Conservation (phyloP, 2,888 invertebrate species). For the Patella ulyssiponensis region DNA sequence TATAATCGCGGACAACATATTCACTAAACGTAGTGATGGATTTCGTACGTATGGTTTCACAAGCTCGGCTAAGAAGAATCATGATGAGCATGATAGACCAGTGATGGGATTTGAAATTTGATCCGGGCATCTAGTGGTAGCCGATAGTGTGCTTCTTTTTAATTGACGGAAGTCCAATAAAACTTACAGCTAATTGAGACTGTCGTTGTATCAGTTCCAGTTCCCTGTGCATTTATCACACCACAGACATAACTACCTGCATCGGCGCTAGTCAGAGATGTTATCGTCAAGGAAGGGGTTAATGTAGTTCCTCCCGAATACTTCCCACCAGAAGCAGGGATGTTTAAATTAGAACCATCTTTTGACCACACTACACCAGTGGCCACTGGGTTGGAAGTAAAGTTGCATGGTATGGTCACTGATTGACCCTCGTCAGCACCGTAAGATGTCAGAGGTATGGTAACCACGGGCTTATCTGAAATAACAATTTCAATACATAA, state of each 20-base stretch:
- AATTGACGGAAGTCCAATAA: no score
- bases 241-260: constrained; percentile 38
- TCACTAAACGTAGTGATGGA: no score
- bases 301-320: constrained; percentile 36
- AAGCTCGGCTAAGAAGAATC: no score
- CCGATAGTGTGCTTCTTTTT: no score
- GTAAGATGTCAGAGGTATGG: constrained; percentile 17
- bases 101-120: no score
- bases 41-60: no score
- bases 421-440: constrained; percentile 14
- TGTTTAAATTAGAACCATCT: background rate
- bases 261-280: constrained; percentile 28
- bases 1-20: no score
- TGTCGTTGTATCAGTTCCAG: background rate
- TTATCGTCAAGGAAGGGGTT: constrained; percentile 39
- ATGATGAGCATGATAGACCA: no score
- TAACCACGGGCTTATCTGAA: constrained; percentile 26
- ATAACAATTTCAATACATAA: background rate
- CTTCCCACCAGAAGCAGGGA: background rate
- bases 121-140: no score
- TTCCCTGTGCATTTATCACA: constrained; percentile 33
- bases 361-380: constrained; percentile 28
- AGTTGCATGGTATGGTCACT: constrained; percentile 21
- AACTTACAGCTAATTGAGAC: background rate
- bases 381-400: constrained; percentile 24